Percentiles rank a stretch among this genome's conserved stretches.
phyloP scores from a whole-genome alignment of 2,797 vertebrate genomes.

The Micromesistius poutassou region DNA sequence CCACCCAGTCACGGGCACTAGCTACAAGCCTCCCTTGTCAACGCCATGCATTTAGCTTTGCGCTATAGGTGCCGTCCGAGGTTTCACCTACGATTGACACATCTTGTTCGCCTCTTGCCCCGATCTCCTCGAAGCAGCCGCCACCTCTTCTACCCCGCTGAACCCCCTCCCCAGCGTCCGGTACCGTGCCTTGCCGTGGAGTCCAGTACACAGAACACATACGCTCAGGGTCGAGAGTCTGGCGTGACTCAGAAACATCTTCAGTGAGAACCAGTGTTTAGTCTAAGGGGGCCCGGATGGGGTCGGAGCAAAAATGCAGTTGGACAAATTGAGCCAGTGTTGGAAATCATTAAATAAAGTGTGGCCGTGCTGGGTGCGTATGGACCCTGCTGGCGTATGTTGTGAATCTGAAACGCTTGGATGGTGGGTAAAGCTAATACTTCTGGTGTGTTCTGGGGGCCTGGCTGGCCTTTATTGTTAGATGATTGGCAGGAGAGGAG shows the following conservation, averaged over 20 bases:
- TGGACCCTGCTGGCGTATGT: not conserved
- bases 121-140: not conserved
- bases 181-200: too few species aligned
- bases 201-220: too few species aligned
- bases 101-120: not conserved
- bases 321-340: not conserved
- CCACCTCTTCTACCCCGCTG: not conserved
- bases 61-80: not conserved
- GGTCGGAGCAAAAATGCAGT: not conserved
- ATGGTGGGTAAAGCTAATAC: not conserved
- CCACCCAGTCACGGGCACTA: not conserved
- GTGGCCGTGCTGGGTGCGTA: not conserved
- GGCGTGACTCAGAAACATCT: too few species aligned
- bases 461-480: constrained; percentile 5
- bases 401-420: not conserved
- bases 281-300: too few species aligned
- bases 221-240: not conserved
- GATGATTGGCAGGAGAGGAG: constrained; percentile 11
- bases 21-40: too few species aligned
- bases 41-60: too few species aligned
- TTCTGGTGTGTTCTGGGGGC: not conserved
- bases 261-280: too few species aligned
- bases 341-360: not conserved
- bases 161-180: too few species aligned
- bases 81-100: not conserved